These are phyloP conservation scores for Steinernema khuongi DNA, from an alignment of 1,140 invertebrate genomes.

Conservation along the genomic window DNA sequence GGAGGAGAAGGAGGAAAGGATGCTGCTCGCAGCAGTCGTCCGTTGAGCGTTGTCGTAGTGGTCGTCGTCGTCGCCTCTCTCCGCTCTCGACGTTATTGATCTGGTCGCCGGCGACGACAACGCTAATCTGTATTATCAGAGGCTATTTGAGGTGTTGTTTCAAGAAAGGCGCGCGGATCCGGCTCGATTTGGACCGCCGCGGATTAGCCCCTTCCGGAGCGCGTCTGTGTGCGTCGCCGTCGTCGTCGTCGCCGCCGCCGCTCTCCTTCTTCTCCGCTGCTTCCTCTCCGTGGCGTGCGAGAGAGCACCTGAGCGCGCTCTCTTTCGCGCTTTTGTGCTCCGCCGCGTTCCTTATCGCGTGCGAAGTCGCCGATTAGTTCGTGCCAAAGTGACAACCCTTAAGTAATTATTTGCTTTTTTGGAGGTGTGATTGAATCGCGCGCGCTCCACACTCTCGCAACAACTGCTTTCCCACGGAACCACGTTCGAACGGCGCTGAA, in stretches of 20 bases:
- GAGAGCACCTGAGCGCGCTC: too few species aligned
- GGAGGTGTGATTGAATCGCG: conserved; percentile 8
- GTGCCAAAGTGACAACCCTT: neutral
- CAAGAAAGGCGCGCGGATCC: too few species aligned
- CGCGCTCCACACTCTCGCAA: neutral
- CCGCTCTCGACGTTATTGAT: conserved; percentile 16
- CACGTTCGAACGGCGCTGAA: neutral
- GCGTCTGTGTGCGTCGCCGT: too few species aligned
- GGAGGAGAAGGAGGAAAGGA: conserved; percentile 14
- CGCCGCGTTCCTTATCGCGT: neutral
- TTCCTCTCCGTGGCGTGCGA: too few species aligned
- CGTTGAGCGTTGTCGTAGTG: conserved; percentile 1
- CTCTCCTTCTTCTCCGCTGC: too few species aligned
- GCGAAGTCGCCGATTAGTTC: neutral
- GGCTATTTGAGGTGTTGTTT: conserved; percentile 10
- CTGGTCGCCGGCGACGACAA: conserved; percentile 5
- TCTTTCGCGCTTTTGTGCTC: neutral
- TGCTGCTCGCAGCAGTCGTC: conserved; percentile 16
- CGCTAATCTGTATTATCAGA: conserved; percentile 17
- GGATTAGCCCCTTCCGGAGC: too few species aligned
- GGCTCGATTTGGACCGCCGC: too few species aligned
- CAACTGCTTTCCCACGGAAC: neutral
- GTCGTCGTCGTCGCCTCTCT: conserved; percentile 1
- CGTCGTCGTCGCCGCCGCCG: too few species aligned
- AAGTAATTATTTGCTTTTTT: neutral